phyloP scores from a whole-genome alignment of 2,888 invertebrate genomes.

The Tetranychus piercei region DNA sequence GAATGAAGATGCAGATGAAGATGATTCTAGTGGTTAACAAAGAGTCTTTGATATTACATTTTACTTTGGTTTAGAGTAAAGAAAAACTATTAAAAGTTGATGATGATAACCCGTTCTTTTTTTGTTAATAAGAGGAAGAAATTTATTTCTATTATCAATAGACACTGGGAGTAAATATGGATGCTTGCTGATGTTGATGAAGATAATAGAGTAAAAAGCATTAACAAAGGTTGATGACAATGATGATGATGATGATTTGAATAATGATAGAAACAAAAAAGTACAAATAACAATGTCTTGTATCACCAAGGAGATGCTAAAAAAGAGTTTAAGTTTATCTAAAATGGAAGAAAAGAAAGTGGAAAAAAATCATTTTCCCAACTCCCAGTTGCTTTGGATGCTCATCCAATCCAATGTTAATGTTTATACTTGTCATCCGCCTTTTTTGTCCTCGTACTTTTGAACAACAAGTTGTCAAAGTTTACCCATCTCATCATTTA shows the following conservation, averaged over 20 bases:
- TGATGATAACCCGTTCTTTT: too few species aligned
- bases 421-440: background rate
- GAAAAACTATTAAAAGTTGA: too few species aligned
- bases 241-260: too few species aligned
- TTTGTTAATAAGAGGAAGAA: too few species aligned
- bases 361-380: background rate
- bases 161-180: too few species aligned
- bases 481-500: background rate
- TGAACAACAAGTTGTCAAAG: background rate
- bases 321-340: background rate
- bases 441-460: background rate
- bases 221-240: too few species aligned
- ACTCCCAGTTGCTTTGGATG: background rate
- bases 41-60: too few species aligned
- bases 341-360: background rate
- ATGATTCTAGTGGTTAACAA: background rate
- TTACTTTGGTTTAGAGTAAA: too few species aligned
- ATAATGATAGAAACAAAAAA: background rate
- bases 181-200: too few species aligned
- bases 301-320: background rate
- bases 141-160: too few species aligned
- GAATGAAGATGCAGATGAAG: background rate
- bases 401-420: too few species aligned
- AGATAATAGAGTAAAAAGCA: too few species aligned
- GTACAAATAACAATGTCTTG: background rate